Percentiles rank a stretch among this genome's conserved stretches.
These are phyloP conservation scores for Phataginus tetradactyla DNA, from an alignment of 2,797 vertebrate genomes.

Conservation along the genomic window DNA sequence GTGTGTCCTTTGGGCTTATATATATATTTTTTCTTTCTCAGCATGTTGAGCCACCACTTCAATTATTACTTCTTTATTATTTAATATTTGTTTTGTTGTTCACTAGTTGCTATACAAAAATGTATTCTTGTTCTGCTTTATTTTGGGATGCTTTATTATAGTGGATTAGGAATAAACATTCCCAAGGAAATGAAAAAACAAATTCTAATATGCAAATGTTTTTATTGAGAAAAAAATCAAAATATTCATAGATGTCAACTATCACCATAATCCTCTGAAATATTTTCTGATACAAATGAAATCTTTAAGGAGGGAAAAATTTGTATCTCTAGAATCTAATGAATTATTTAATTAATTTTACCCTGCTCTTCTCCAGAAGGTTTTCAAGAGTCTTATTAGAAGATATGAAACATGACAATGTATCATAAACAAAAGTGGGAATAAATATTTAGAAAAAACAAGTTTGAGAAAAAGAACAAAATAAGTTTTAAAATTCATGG, in stretches of 20 bases:
- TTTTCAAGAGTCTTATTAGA: conserved; percentile 3
- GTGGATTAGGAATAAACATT: neutral
- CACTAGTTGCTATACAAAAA: neutral
- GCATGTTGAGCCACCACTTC: neutral
- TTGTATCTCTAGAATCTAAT: neutral
- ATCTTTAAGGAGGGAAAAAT: neutral
- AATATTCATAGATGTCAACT: neutral
- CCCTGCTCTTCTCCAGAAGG: neutral
- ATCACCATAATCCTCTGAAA: neutral
- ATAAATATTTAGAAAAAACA: neutral
- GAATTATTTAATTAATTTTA: neutral
- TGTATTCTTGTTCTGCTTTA: neutral
- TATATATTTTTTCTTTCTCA: neutral
- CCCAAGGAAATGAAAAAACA: neutral
- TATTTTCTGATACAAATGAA: conserved; percentile 49
- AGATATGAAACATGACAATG: neutral
- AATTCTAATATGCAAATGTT: neutral
- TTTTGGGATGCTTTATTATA: neutral
- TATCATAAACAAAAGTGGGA: neutral
- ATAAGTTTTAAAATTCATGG: neutral
- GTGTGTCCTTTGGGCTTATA: neutral
- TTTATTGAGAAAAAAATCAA: conserved; percentile 46
- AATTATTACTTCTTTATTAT: neutral
- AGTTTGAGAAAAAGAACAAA: neutral
- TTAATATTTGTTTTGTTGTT: neutral